Evolutionary conservation across 2,888 invertebrate species (phyloP), one percentile per base, ranked within the genome.

Genomic region (Hedychridium roseum): DNA sequence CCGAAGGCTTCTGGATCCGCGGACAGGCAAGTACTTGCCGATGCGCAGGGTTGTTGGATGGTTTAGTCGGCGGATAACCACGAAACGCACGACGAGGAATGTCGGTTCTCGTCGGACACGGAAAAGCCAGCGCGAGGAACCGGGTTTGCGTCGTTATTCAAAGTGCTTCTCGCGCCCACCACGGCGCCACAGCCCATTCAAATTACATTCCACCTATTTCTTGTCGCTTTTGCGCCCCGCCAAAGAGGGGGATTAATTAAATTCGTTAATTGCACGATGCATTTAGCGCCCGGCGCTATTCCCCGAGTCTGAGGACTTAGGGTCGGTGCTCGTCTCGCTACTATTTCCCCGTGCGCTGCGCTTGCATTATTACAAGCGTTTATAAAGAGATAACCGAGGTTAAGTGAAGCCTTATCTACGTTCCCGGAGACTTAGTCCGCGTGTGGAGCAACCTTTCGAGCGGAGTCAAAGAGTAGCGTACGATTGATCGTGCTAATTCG

Each of bases 221-320:
- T 66, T 66, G 71, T 61, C 64, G 64, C 59, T 66, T n/a, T 57
- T 57, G 50, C 57, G 51, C 54, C 44, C 40, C 57, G 66, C 55
- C 58, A 69, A 71, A 68, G 65, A 66, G 57, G 63, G 27, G 59
- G 66, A 75, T 75, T 76, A 77, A 77, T 78, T 75, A 74, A 75
- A 76, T 76, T 74, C 64, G 74, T 75, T 75, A 76, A 76, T 74
- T 76, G 73, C 71, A 72, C 71, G 70, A 70, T 71, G 73, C 69
- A 72, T 72, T 76, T 74, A 74, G 61, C 62, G 54, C 59, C 51
- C 40, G 42, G 38, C 12, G 43, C 36, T 41, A n/a, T n/a, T 28
- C 26, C 49, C 41, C 37, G 45, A 41, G 48, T 43, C 28, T 35
- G n/a, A n/a, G n/a, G n/a, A n/a, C n/a, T n/a, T n/a, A n/a, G n/a